Evolutionary conservation across 1,140 invertebrate species (phyloP).

Genomic region (Drosophila sproati): DNA sequence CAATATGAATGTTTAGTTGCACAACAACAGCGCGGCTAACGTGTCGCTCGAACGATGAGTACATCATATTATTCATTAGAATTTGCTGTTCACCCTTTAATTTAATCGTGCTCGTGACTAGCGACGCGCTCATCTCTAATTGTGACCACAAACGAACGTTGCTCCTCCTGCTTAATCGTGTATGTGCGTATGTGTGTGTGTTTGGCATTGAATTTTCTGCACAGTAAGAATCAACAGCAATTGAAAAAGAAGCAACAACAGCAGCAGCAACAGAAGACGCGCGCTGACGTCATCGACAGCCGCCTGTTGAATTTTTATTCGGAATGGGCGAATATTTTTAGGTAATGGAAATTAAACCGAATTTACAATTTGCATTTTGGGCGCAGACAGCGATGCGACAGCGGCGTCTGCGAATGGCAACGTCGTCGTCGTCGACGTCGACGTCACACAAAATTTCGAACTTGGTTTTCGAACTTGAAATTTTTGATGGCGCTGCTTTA

Average conservation of each 20-base stretch:
- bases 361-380: constrained; percentile 47
- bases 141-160: constrained; percentile 4
- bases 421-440: constrained; percentile 38
- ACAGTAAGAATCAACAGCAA: constrained; percentile 24
- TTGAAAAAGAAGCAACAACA: background rate
- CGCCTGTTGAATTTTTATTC: constrained; percentile 42
- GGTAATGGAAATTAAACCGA: constrained; percentile 35
- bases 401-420: constrained; percentile 10
- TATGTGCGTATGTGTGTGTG: constrained; percentile 24
- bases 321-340: constrained; percentile 33
- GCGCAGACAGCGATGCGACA: constrained; percentile 46
- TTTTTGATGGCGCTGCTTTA: background rate
- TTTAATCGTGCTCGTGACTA: background rate
- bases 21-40: background rate
- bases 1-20: background rate
- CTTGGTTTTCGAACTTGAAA: constrained; percentile 42
- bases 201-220: constrained; percentile 74
- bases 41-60: background rate
- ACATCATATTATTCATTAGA: background rate
- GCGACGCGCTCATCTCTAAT: constrained; percentile 23
- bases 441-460: constrained; percentile 52
- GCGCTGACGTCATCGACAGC: constrained; percentile 41
- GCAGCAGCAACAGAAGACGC: constrained; percentile 11
- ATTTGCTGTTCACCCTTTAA: background rate
- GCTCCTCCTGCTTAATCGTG: constrained; percentile 25